Evolutionary conservation across 2,888 invertebrate genomes (phyloP).

Genomic region (Ophonus ardosiacus): DNA sequence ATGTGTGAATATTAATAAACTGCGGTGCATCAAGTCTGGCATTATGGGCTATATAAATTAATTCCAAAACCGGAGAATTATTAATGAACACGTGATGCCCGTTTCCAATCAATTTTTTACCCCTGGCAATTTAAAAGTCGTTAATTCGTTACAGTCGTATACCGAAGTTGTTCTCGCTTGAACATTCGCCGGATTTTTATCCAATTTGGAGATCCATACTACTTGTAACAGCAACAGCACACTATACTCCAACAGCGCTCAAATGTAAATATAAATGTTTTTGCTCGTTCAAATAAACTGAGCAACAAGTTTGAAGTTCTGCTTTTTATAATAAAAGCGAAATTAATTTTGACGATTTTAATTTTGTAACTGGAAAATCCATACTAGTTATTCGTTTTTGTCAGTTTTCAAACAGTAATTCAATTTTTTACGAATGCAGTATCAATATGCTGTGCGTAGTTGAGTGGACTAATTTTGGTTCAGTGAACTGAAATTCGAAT

Average conservation of each 20-base stretch:
- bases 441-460: no score
- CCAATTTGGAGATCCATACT: conserved; percentile 22
- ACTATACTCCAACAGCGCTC: background rate
- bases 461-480: no score
- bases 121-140: conserved; percentile 36
- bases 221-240: conserved; percentile 7
- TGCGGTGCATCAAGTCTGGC: background rate
- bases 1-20: conserved; percentile 42
- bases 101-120: conserved; percentile 28
- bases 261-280: conserved; percentile 26
- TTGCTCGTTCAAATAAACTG: background rate
- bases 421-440: no score
- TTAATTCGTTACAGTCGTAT: background rate
- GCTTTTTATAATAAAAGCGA: background rate
- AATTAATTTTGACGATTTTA: background rate
- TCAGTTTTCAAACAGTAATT: background rate
- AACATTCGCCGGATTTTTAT: background rate
- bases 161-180: no score
- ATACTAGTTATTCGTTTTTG: background rate
- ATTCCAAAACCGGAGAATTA: background rate
- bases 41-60: background rate
- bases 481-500: no score
- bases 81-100: conserved; percentile 1
- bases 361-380: background rate
- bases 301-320: conserved; percentile 28